Evolutionary conservation across 2,797 vertebrate genomes (phyloP).

Genomic region (Lepilemur ruficaudatus): DNA sequence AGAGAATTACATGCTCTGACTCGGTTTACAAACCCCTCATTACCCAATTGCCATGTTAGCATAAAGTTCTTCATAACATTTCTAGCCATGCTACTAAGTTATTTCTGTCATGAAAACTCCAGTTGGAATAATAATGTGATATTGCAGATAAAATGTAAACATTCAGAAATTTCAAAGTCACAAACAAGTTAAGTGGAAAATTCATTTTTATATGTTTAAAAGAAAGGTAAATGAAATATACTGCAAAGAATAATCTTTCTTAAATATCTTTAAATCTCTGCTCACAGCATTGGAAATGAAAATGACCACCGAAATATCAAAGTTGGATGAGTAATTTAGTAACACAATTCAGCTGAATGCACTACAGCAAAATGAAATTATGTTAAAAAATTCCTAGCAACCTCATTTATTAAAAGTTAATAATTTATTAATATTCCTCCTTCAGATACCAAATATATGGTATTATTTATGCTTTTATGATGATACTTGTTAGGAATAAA

Average conservation of each 20-base stretch:
- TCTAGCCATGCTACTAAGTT: conserved; percentile 21
- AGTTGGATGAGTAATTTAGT: conserved; percentile 71
- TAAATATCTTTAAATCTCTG: conserved; percentile 72
- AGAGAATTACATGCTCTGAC: conserved; percentile 70
- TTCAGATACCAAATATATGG: background rate
- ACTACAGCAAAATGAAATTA: conserved; percentile 25
- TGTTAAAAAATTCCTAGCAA: conserved; percentile 18
- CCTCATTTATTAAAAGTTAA: conserved; percentile 34
- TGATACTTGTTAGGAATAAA: background rate
- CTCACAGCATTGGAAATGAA: conserved; percentile 63
- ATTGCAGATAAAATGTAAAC: conserved; percentile 59
- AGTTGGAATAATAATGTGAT: conserved; percentile 48
- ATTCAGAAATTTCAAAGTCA: conserved; percentile 62
- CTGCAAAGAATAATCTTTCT: conserved; percentile 65
- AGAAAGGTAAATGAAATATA: conserved; percentile 63
- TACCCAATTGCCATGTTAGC: conserved; percentile 52
- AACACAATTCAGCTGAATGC: conserved; percentile 50
- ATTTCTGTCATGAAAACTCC: conserved; percentile 59
- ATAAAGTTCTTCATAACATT: conserved; percentile 23
- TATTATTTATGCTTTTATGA: background rate
- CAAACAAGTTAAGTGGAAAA: background rate
- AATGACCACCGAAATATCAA: conserved; percentile 71
- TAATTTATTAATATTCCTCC: conserved; percentile 47
- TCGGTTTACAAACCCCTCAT: conserved; percentile 76
- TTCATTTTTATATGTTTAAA: conserved; percentile 30